phyloP scores from a whole-genome alignment of 2,888 invertebrate species.

The Barypeithes pellucidus region DNA sequence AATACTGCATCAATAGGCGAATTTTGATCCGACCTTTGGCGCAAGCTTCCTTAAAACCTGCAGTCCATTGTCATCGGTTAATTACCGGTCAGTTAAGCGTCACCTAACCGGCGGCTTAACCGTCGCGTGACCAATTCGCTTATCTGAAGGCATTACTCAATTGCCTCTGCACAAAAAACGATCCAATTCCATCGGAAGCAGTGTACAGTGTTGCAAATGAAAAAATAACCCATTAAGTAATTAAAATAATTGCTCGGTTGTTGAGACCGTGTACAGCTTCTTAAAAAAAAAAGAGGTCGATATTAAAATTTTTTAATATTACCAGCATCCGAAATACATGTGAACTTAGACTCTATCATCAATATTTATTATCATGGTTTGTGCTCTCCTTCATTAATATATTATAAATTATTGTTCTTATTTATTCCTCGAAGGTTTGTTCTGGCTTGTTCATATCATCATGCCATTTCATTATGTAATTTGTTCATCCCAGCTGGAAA shows the following conservation, averaged over 20 bases:
- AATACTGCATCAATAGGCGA: no score
- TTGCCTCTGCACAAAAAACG: conserved; percentile 22
- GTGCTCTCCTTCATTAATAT: no score
- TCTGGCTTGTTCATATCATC: no score
- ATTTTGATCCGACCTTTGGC: not conserved
- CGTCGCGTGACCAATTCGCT: conserved; percentile 36
- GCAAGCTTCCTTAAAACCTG: not conserved
- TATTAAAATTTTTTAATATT: no score
- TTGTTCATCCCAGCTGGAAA: no score
- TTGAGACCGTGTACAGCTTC: conserved; percentile 9
- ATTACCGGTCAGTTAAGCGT: conserved; percentile 32
- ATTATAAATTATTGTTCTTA: no score
- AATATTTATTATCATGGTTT: no score
- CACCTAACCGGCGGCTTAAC: conserved; percentile 26
- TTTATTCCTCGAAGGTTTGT: no score
- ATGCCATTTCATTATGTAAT: no score
- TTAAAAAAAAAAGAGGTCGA: conserved; percentile 2
- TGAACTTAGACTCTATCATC: no score
- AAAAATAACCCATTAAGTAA: conserved; percentile 34
- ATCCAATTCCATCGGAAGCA: conserved; percentile 31
- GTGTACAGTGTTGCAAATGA: conserved; percentile 26
- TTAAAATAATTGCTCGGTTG: conserved; percentile 38
- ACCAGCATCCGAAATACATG: no score
- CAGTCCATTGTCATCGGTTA: conserved; percentile 28
- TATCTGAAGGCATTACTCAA: conserved; percentile 34